phyloP scores from a whole-genome alignment of 2,888 invertebrate genomes.

The Prenolepis imparis region DNA sequence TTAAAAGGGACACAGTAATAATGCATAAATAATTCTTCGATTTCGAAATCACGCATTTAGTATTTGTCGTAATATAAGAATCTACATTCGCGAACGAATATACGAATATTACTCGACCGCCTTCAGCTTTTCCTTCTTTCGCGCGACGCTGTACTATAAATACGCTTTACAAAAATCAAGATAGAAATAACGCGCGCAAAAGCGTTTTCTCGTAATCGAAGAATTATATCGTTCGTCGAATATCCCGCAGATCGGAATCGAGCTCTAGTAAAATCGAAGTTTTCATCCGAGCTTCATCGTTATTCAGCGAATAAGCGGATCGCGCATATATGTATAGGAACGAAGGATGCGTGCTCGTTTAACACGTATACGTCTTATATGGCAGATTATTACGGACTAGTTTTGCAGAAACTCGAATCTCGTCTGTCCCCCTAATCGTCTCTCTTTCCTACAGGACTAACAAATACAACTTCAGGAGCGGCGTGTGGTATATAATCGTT shows the following conservation, averaged over 20 bases:
- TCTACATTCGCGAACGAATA: background rate
- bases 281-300: conserved; percentile 46
- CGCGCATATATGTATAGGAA: conserved; percentile 73
- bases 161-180: conserved; percentile 7
- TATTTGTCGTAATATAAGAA: background rate
- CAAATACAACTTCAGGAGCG: conserved; percentile 65
- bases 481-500: conserved; percentile 63
- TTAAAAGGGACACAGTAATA: conserved; percentile 15
- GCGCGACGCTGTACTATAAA: background rate
- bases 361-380: conserved; percentile 76
- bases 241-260: conserved; percentile 41
- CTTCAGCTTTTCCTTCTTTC: background rate
- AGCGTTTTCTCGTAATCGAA: conserved; percentile 34
- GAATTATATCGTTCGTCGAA: conserved; percentile 48
- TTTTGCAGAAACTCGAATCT: conserved; percentile 68
- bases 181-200: background rate
- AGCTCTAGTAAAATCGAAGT: conserved; percentile 53
- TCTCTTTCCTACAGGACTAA: conserved; percentile 60
- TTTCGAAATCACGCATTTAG: conserved; percentile 23
- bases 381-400: conserved; percentile 79
- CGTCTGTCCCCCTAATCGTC: conserved; percentile 51
- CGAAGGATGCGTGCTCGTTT: conserved; percentile 73
- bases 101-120: background rate
- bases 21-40: conserved; percentile 44
- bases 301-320: conserved; percentile 60